phyloP scores from a whole-genome alignment of 2,113 vertebrate genomes.

The Strix uralensis region DNA sequence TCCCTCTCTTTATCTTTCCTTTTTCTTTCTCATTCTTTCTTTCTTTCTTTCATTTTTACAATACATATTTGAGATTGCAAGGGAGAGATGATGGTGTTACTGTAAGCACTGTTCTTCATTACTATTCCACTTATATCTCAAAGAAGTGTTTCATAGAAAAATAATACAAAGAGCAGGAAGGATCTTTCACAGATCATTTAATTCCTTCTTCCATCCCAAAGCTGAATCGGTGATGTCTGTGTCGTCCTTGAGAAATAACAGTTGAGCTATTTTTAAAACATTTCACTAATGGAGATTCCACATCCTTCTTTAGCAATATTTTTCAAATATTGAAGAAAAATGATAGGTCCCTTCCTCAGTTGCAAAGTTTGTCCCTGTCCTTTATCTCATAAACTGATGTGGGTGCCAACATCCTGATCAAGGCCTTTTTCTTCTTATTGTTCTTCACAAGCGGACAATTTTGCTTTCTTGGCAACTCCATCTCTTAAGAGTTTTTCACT shows the following conservation, averaged over 20 bases:
- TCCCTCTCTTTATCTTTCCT: accelerated
- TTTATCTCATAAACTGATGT: neutral
- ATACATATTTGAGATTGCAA: neutral
- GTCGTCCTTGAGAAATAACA: neutral
- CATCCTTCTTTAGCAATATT: neutral
- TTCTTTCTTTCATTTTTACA: neutral
- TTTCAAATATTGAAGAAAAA: neutral
- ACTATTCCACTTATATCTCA: neutral
- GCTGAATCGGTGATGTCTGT: neutral
- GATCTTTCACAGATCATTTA: neutral
- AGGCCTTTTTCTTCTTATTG: neutral
- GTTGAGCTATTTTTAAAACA: neutral
- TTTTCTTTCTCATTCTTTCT: too few species aligned
- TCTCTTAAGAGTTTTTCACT: neutral
- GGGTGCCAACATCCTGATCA: neutral
- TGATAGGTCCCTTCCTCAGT: neutral
- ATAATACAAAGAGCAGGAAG: neutral
- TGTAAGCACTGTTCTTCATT: neutral
- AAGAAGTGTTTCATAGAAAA: neutral
- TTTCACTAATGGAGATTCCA: neutral
- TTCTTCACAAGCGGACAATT: neutral
- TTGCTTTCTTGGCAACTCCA: neutral
- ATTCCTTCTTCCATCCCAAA: neutral
- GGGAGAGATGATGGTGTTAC: neutral
- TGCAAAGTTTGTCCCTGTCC: neutral